These are phyloP conservation scores for Mythimna loreyi DNA, from an alignment of 2,888 invertebrate genomes.

Conservation along the genomic window DNA sequence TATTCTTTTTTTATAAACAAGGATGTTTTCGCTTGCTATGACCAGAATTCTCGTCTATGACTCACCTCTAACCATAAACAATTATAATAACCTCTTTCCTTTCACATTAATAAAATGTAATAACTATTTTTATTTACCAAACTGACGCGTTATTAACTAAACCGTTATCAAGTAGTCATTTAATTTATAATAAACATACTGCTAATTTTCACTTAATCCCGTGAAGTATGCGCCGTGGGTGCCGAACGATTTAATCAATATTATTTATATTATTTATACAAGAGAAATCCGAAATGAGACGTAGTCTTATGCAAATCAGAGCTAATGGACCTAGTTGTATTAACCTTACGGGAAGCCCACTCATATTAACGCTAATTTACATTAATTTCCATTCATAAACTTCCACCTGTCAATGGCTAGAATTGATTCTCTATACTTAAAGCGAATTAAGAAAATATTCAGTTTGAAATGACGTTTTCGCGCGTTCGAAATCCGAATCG, in stretches of 20 bases:
- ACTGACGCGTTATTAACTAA: conserved; percentile 65
- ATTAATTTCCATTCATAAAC: conserved; percentile 80
- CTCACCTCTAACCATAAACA: conserved; percentile 49
- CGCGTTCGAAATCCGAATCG: conserved; percentile 63
- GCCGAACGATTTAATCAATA: conserved; percentile 72
- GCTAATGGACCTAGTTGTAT: conserved; percentile 78
- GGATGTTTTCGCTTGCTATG: conserved; percentile 14
- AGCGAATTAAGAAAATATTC: conserved; percentile 64
- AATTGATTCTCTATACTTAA: conserved; percentile 62
- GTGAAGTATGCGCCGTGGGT: conserved; percentile 69
- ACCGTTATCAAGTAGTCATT: conserved; percentile 75
- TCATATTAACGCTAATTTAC: conserved; percentile 75
- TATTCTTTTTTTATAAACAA: conserved; percentile 20
- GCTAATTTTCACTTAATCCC: conserved; percentile 83
- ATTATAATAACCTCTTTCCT: conserved; percentile 52
- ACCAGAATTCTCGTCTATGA: conserved; percentile 39
- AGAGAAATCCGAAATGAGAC: conserved; percentile 82
- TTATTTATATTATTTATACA: conserved; percentile 70
- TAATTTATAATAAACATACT: conserved; percentile 79
- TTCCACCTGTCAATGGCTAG: conserved; percentile 65
- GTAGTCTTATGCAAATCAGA: conserved; percentile 77
- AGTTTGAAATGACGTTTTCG: conserved; percentile 50
- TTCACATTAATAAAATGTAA: conserved; percentile 49
- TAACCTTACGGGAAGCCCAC: conserved; percentile 73
- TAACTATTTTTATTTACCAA: conserved; percentile 68